Percentiles rank a stretch among this genome's conserved stretches.
These are phyloP conservation scores for Elysia crispata DNA, from an alignment of 2,888 invertebrate genomes.

Conservation along the genomic window DNA sequence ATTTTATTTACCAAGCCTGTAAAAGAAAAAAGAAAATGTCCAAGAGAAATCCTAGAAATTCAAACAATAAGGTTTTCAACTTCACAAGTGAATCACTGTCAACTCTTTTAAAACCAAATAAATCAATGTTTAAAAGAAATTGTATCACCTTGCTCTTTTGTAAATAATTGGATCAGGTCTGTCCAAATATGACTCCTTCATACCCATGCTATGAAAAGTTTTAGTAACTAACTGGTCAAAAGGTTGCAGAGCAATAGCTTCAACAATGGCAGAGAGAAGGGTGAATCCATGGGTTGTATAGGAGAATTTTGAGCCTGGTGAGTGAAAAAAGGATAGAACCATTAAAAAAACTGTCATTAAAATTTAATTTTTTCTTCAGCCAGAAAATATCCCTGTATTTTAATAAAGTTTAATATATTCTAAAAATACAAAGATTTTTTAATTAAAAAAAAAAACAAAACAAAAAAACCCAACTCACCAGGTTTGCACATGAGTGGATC, in stretches of 20 bases:
- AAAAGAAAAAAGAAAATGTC: no score
- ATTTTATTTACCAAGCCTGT: no score
- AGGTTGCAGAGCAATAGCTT: slow-evolving; percentile 76
- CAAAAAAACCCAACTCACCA: slow-evolving; percentile 71
- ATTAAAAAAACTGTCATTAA: no score
- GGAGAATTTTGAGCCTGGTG: slow-evolving; percentile 75
- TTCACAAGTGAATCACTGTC: no score
- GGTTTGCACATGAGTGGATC: slow-evolving; percentile 80
- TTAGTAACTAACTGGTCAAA: slow-evolving; percentile 68
- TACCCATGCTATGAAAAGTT: slow-evolving; percentile 79
- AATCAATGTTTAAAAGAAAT: no score
- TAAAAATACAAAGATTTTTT: slow-evolving; percentile 75
- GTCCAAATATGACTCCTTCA: slow-evolving; percentile 80
- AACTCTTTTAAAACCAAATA: no score
- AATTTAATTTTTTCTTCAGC: no score
- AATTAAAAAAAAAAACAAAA: not conserved
- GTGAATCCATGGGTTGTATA: slow-evolving; percentile 82
- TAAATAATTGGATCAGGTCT: slow-evolving; percentile 79
- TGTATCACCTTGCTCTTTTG: slow-evolving; percentile 79
- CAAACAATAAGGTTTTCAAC: no score
- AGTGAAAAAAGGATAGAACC: not conserved
- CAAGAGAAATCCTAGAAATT: no score
- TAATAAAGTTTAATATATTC: no score
- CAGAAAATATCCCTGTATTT: no score
- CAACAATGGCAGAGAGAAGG: slow-evolving; percentile 80